Conservation (phyloP, 2,888 invertebrate species). For the Hyalella azteca region DNA sequence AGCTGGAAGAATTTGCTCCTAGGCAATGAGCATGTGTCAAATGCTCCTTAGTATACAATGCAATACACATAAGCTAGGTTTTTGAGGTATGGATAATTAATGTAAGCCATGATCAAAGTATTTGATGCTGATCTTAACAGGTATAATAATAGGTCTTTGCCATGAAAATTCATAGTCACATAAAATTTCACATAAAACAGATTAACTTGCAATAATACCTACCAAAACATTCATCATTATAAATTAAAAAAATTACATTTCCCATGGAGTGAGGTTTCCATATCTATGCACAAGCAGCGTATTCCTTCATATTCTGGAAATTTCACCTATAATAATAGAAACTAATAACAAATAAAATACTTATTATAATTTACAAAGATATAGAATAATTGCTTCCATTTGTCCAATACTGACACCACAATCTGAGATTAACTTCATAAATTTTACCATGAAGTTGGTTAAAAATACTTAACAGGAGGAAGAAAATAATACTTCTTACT, state of each 20-base stretch:
- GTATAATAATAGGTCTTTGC: too few species aligned
- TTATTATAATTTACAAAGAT: neutral
- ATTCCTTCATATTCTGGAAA: neutral
- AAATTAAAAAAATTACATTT: neutral
- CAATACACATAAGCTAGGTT: too few species aligned
- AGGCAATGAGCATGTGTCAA: too few species aligned
- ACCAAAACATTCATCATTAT: neutral
- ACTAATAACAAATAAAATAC: neutral
- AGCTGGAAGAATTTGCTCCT: too few species aligned
- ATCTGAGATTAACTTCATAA: neutral
- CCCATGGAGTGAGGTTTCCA: neutral
- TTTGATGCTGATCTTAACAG: too few species aligned
- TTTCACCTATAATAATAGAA: neutral
- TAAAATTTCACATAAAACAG: neutral
- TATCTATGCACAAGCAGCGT: neutral
- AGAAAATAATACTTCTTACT: neutral
- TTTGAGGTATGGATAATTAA: too few species aligned
- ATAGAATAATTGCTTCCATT: neutral
- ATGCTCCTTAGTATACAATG: too few species aligned
- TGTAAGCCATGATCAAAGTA: too few species aligned
- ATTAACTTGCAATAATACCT: neutral
- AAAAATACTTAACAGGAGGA: neutral
- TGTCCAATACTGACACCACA: neutral
- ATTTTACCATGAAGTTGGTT: neutral
- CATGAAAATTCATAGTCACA: too few species aligned